These are phyloP conservation scores for Limulus polyphemus DNA, from an alignment of 2,888 invertebrate genomes.

Conservation along the genomic window DNA sequence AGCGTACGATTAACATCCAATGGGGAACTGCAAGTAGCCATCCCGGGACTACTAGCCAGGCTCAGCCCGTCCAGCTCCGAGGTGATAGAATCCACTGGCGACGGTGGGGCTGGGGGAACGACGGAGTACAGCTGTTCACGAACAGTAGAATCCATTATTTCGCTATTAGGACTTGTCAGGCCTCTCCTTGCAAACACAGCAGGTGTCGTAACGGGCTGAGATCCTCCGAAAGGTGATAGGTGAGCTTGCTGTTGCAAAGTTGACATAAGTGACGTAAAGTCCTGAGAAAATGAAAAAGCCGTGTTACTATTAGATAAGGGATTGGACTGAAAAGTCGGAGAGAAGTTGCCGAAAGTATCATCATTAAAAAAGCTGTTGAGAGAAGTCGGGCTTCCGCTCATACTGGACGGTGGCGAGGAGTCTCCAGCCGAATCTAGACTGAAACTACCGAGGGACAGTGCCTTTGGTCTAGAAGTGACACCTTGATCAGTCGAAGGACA, in stretches of 20 bases:
- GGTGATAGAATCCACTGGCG: slow-evolving; percentile 9
- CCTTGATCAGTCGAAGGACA: background rate
- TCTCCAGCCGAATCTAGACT: slow-evolving; percentile 32
- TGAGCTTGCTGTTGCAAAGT: background rate
- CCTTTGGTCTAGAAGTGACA: slow-evolving; percentile 33
- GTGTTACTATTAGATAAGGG: slow-evolving; percentile 8
- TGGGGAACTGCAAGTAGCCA: background rate
- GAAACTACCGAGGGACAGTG: slow-evolving; percentile 34
- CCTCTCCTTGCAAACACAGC: no score
- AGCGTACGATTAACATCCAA: slow-evolving; percentile 13
- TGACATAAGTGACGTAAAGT: slow-evolving; percentile 14
- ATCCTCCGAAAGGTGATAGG: slow-evolving; percentile 8
- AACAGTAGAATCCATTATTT: background rate
- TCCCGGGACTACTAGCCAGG: slow-evolving; percentile 8
- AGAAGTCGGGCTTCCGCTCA: slow-evolving; percentile 14
- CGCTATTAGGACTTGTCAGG: no score
- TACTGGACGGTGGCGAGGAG: slow-evolving; percentile 13
- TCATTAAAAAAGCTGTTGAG: slow-evolving; percentile 7
- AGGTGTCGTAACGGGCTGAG: slow-evolving; percentile 9
- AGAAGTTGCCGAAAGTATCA: slow-evolving; percentile 1
- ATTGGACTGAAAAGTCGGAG: slow-evolving; percentile 8
- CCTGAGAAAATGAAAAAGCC: slow-evolving; percentile 23
- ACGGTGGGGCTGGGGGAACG: slow-evolving; percentile 2
- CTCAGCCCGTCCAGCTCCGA: slow-evolving; percentile 14
- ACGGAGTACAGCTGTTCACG: background rate